Evolutionary conservation across 2,113 vertebrate genomes (phyloP).

Genomic region (Apus apus): DNA sequence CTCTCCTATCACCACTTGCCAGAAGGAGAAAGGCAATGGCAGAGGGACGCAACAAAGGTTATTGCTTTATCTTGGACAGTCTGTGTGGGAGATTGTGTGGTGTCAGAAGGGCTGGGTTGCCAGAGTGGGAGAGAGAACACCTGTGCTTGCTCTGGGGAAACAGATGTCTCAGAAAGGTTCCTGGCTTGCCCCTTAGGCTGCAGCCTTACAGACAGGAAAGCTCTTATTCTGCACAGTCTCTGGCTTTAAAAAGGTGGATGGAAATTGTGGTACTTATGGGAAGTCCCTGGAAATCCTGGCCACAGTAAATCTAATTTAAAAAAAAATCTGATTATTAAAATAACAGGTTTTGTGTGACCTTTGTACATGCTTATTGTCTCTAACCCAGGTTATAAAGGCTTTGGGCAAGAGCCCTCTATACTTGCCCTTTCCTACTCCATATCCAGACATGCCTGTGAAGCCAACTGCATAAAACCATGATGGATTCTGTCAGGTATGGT

Average conservation of each 20-base stretch:
- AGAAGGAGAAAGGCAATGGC: not conserved
- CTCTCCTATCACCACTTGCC: not conserved
- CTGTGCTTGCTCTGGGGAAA: not conserved
- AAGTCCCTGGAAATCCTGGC: not conserved
- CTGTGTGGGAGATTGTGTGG: not conserved
- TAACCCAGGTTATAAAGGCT: not conserved
- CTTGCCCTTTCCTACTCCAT: not conserved
- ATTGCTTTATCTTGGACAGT: not conserved
- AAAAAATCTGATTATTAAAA: not conserved
- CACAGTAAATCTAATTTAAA: not conserved
- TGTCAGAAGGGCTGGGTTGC: not conserved
- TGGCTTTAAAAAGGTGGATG: not conserved
- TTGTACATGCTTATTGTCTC: not conserved
- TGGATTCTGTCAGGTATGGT: not conserved
- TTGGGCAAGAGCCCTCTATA: not conserved
- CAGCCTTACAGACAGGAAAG: not conserved
- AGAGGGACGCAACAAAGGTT: not conserved
- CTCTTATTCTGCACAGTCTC: not conserved
- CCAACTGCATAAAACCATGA: not conserved
- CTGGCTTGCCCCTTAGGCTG: not conserved
- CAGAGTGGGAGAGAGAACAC: not conserved
- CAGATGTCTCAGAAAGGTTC: not conserved
- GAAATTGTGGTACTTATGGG: not conserved
- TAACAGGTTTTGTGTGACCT: not conserved
- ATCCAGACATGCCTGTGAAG: not conserved